These are phyloP conservation scores for Dendrolimus kikuchii DNA, from an alignment of 1,140 invertebrate species.

Conservation along the genomic window DNA sequence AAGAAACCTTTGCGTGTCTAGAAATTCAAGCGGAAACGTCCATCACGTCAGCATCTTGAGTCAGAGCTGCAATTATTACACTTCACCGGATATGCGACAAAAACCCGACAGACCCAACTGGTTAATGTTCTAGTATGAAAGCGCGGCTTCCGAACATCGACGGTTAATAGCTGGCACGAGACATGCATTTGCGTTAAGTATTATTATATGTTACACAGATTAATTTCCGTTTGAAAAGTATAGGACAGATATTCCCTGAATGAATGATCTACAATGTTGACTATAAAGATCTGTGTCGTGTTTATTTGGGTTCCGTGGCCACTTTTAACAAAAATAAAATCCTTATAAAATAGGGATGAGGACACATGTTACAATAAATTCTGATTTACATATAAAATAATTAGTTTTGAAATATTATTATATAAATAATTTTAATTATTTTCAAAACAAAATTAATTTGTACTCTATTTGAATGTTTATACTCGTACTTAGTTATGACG, in stretches of 20 bases:
- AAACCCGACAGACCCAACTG: constrained; percentile 34
- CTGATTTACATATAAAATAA: too few species aligned
- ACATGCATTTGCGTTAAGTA: constrained; percentile 17
- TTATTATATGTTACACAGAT: constrained; percentile 7
- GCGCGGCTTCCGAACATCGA: constrained; percentile 31
- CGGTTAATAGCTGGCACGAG: constrained; percentile 45
- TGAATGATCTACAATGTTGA: too few species aligned
- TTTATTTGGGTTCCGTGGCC: too few species aligned
- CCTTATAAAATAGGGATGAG: too few species aligned
- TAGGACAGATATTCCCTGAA: neutral
- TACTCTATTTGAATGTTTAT: too few species aligned
- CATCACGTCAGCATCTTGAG: constrained; percentile 28
- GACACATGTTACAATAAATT: too few species aligned
- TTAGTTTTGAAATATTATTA: too few species aligned
- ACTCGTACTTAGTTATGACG: too few species aligned
- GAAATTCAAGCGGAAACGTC: constrained; percentile 46
- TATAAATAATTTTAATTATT: too few species aligned
- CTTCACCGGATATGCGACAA: constrained; percentile 50
- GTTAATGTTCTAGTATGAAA: constrained; percentile 29
- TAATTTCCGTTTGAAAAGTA: neutral
- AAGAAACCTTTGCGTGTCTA: constrained; percentile 5
- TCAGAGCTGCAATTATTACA: constrained; percentile 45
- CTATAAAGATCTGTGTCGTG: too few species aligned
- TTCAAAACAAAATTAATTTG: too few species aligned
- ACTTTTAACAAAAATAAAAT: too few species aligned